Evolutionary conservation across 2,113 vertebrate genomes (phyloP).

Genomic region (Odontesthes bonariensis): DNA sequence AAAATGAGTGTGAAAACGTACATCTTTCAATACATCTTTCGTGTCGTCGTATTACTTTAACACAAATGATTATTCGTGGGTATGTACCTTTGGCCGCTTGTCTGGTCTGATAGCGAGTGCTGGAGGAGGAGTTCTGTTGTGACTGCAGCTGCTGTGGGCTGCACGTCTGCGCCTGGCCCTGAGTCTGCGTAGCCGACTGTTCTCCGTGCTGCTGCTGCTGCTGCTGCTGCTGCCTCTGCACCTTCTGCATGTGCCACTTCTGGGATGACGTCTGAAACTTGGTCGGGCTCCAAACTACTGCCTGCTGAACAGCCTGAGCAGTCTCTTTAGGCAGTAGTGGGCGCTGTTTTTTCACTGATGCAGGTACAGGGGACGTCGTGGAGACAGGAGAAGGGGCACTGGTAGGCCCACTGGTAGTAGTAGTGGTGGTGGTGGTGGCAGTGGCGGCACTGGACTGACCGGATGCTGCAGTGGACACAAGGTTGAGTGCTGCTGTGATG

Average conservation of each 20-base stretch:
- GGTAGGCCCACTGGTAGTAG: constrained; percentile 72
- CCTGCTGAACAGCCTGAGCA: constrained; percentile 88
- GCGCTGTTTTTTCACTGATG: constrained; percentile 94
- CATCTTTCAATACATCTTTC: background rate
- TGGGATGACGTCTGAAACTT: constrained; percentile 96
- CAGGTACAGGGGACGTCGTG: constrained; percentile 74
- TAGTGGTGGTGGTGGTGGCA: constrained; percentile 70
- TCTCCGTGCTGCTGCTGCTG: constrained; percentile 84
- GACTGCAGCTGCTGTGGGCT: constrained; percentile 71
- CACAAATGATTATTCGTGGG: background rate
- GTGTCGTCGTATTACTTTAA: background rate
- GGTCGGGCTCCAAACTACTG: constrained; percentile 94
- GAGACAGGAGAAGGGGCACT: constrained; percentile 73
- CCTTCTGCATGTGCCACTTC: constrained; percentile 97
- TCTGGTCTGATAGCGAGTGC: constrained; percentile 96
- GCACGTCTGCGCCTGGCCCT: constrained; percentile 69
- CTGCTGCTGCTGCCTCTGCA: constrained; percentile 87
- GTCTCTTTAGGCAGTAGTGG: constrained; percentile 96
- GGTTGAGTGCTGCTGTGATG: constrained; percentile 74
- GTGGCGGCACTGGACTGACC: constrained; percentile 78
- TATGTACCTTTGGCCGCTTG: constrained; percentile 94
- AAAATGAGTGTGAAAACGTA: background rate
- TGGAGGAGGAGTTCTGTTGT: constrained; percentile 85
- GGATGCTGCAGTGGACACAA: constrained; percentile 72
- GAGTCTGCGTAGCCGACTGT: constrained; percentile 74